Evolutionary conservation across 2,113 vertebrate species (phyloP), one percentile per base, ranked within the genome.

Genomic region (Poeciliopsis prolifica): DNA sequence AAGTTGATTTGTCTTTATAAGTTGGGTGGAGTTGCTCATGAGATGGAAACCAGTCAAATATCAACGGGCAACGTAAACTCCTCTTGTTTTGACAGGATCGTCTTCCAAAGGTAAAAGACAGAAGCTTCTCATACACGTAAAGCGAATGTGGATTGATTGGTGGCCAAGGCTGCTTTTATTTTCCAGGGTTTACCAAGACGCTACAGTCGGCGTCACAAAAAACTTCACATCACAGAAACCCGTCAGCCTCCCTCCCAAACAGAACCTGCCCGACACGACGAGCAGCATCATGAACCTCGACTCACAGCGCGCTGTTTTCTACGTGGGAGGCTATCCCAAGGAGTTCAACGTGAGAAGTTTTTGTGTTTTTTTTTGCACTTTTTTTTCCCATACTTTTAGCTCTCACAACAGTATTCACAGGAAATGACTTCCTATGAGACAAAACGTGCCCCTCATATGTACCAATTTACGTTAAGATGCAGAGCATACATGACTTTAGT

Each of bases 181-280:
- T 74, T 79, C 67, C 88, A 98, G 97, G 92, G 95, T 96, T 90
- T 98, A 96, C 86, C 96, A 97, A 80, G 95, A 96, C 75, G 94
- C 92, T 67, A 94, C 92, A 62, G 89, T 97, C 54, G 94, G 88
- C 84, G 93, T 95, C 74, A 94, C 92, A 17, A 79, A 81, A 88
- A 80, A 75, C 79, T 95, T 93, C 79, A 95, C 91, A 4, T 95
- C 95, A 24, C 0, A 9, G 82, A 87, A 80, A 35, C 89, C 93
- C 1, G 5, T 54, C 51, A 0, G 0, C 3, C 30, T 80, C 17
- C 7, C 74, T 60, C 44, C 77, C 1, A 78, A 79, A 67, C 84
- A 26, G 8, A 72, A 90, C 69, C 82, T 81, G 0, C 87, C 91
- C 3, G 80, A 84, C 58, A 87, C 68, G 5, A 85, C 44, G 40